Evolutionary conservation across 1,140 invertebrate species (phyloP).

Genomic region (Bilobella aurantiaca): DNA sequence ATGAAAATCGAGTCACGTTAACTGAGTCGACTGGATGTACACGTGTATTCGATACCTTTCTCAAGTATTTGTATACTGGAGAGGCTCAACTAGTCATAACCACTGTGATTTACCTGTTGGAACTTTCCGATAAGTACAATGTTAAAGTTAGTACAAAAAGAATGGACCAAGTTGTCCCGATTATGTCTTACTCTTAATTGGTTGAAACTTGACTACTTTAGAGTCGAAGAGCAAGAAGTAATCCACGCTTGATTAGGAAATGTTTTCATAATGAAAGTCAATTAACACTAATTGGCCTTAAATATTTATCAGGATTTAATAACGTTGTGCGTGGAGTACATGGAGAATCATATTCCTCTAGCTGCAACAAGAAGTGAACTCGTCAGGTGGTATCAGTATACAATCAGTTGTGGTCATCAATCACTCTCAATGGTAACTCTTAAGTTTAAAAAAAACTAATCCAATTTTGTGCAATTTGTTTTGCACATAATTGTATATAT

Average conservation of each 20-base stretch:
- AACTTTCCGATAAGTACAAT: conserved; percentile 87
- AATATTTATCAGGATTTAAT: conserved; percentile 58
- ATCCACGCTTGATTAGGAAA: no score
- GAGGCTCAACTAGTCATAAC: conserved; percentile 70
- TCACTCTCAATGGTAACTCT: conserved; percentile 53
- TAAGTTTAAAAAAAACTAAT: conserved; percentile 8
- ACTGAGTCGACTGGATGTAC: conserved; percentile 75
- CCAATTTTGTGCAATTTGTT: conserved; percentile 18
- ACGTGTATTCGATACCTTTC: conserved; percentile 74
- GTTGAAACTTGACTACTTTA: not conserved
- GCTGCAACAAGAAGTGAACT: conserved; percentile 67
- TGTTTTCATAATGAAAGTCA: not conserved
- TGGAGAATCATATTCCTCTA: conserved; percentile 73
- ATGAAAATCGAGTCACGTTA: conserved; percentile 67
- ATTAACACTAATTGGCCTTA: not conserved
- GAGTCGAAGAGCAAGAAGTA: not conserved
- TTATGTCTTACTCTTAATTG: conserved; percentile 5
- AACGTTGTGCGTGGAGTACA: conserved; percentile 69
- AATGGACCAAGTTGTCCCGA: not conserved
- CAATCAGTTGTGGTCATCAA: conserved; percentile 66
- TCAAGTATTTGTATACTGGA: conserved; percentile 88
- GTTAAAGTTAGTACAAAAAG: conserved; percentile 54
- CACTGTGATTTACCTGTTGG: conserved; percentile 72
- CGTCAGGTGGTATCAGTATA: conserved; percentile 83
- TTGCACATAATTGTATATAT: not conserved